Base-by-base conservation (phyloP, 2,888 invertebrate genomes). In the Sesia bembeciformis region DNA sequence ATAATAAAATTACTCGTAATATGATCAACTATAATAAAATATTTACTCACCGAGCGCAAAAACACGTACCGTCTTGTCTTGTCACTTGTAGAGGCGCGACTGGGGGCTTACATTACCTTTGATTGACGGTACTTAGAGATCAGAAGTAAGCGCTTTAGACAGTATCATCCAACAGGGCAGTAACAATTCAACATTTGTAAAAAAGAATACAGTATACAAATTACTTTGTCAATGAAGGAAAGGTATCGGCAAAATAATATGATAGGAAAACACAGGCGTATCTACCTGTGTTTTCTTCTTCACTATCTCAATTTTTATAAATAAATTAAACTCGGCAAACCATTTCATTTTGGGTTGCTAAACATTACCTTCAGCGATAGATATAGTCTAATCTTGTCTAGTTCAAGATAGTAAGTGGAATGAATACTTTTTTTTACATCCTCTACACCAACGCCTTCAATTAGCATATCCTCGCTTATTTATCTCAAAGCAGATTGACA, bases 371-470 rank as follows among this genome's bases (percentile, higher is more conserved):
- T 40, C 40, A 52, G 61, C 61, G 56, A 61, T 61, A 59, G 60
- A 61, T 59, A 56, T 58, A 53, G 60, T 59, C 60, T 56, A 58
- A 61, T 64, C 58, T 61, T 62, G 53, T 62, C 60, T 56, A 60
- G 57, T 57, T 60, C 59, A 55, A 62, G 57, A 54, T 63, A 60
- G 55, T 64, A 64, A 56, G 59, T 60, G n/a, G 58, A 59, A 57
- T 60, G 58, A 52, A 62, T 60, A 51, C 57, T 58, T 62, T 61
- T 54, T 63, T 59, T 60, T 53, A 56, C 60, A 57, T 62, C 61
- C 53, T 56, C 57, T 8, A 49, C 8, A 54, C 59, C 59, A 54
- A 60, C 55, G 39, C 63, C 58, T 60, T 60, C 55, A 58, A 59
- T 59, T 60, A 59, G 53, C 59, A 62, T 59, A 53, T 54, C 58